These are phyloP conservation scores for Dugesia japonica DNA, from an alignment of 2,888 invertebrate genomes.

Conservation along the genomic window DNA sequence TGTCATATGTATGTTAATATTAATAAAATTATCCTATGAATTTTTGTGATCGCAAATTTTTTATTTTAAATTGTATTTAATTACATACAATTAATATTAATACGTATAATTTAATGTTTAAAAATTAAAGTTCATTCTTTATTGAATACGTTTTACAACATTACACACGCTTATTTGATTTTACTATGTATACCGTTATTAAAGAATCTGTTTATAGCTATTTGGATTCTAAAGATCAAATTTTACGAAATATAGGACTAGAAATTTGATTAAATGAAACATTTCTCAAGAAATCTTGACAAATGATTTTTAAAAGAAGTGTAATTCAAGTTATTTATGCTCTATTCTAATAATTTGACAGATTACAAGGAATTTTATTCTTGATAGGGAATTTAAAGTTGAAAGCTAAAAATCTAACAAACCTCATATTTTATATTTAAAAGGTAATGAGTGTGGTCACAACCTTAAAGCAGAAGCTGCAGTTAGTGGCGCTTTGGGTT, in stretches of 20 bases:
- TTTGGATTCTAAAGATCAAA: not conserved
- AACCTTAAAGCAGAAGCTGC: conserved; percentile 44
- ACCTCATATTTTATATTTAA: conserved; percentile 42
- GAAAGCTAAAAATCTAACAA: conserved; percentile 41
- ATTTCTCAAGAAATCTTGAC: not conserved
- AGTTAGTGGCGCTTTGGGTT: conserved; percentile 41
- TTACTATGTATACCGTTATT: no score
- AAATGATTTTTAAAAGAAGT: not conserved
- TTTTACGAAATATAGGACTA: not conserved
- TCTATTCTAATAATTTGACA: no score
- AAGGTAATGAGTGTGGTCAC: conserved; percentile 47
- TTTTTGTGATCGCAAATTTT: no score
- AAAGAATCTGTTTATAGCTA: not conserved
- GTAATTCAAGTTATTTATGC: not conserved
- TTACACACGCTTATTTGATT: no score
- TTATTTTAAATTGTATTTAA: no score
- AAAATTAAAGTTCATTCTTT: no score
- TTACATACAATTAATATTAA: no score
- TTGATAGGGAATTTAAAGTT: conserved; percentile 39
- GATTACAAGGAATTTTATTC: conserved; percentile 30
- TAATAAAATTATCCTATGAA: no score
- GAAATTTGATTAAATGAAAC: not conserved
- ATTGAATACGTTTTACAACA: no score
- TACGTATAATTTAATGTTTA: no score
- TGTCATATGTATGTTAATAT: no score